Base-by-base conservation (phyloP, 2,797 vertebrate genomes). In the Meriones psammophilus region DNA sequence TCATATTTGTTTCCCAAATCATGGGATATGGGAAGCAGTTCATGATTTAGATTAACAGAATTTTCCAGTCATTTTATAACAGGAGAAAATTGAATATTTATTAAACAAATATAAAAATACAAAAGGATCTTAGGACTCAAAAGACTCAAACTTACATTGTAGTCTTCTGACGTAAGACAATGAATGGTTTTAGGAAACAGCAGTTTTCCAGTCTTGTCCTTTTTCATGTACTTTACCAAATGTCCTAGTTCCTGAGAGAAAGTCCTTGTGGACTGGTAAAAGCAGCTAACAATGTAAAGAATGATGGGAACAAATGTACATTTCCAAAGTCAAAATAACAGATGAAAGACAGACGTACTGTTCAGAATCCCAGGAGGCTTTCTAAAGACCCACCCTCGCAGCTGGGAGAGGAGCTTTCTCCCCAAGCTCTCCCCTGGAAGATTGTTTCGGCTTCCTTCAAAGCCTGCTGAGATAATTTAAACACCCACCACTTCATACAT, bases 401-500 rank as follows among this genome's bases (percentile, higher is more conserved):
- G 56, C 76, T 88, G 74, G 84, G 42, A 88, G 88, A 81, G 69
- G 33, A 64, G 74, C 68, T 90, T 85, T 83, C 89, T 54, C 87
- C 76, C n/a, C 17, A 80, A 88, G 90, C 50, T 91, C 73, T 15
- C 42, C 54, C 24, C 81, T 71, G 86, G 22, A 36, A 96, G 18
- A 92, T 64, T 85, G 42, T 81, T 64, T 96, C 62, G 42, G 80
- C 94, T 91, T 92, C 83, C 30, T 91, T 94, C 95, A 95, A 69
- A 96, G 42, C 64, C 39, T 33, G 50, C 68, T 92, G 91, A 64
- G 83, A 92, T 83, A 24, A 92, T 77, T 97, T 94, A 88, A 91
- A 97, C 46, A 79, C 76, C 66, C 46, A 89, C 94, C 46, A 91
- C 71, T 91, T 97, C 74, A 91, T 89, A 91, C 12, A 77, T 89